Evolutionary conservation across 2,113 vertebrate genomes (phyloP), one percentile per base, ranked within the genome.

Genomic region (Callionymus lyra): DNA sequence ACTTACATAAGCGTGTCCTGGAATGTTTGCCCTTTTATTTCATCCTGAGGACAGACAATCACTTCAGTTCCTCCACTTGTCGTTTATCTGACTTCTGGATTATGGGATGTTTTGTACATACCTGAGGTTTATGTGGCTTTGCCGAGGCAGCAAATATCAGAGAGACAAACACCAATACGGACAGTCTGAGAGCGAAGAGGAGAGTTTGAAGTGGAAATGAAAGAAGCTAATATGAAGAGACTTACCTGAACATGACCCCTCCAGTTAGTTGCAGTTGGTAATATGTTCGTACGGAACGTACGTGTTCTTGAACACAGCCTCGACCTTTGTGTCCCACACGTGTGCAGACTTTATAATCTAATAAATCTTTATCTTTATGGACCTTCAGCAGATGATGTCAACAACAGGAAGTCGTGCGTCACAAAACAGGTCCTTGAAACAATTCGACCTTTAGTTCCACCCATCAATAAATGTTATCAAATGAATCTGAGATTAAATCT

Each of bases 171-270:
- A 82, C 32, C 4, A 81, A 8, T 10, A 81, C 10, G 55, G 47
- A 67, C 65, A 74, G 40, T 68, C 84, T 87, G 33, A 2, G 34
- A 58, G 16, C 10, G 12, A 49, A 63, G 44, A 53, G 12, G 43
- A 44, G 50, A 12, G 15, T 40, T 4, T 9, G 38, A 9, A 42
- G 10, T 21, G 18, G 2, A 2, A 9, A 31, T 13, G 21, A 16
- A 27, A 18, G 19, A 32, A 43, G 1, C 4, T 6, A 17, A 44
- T 8, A 18, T 44, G 10, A 3, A 27, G 10, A 18, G 1, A 16
- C 79, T 68, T 68, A 87, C 84, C 81, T 80, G 45, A 78, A 57
- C 84, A 86, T 85, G 32, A 11, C 65, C 48, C 37, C 15, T 62
- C 36, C 46, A 47, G 19, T 19, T 46, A 48, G 42, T 40, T 31